phyloP scores from a whole-genome alignment of 2,888 invertebrate genomes.

The Periphyllus acericola region DNA sequence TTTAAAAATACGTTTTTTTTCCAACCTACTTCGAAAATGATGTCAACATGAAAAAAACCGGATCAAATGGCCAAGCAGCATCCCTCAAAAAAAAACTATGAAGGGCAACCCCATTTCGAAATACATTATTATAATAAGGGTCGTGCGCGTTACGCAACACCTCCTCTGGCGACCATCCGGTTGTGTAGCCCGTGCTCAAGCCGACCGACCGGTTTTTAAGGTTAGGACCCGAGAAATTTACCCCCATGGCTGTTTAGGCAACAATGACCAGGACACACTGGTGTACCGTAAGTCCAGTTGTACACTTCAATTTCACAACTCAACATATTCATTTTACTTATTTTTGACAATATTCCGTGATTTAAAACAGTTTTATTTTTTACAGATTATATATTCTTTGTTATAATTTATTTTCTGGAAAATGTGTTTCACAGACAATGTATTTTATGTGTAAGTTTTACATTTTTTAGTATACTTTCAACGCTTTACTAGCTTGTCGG shows the following conservation, averaged over 20 bases:
- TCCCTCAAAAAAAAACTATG: conserved; percentile 1
- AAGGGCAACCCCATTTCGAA: conserved; percentile 49
- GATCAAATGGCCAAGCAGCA: not conserved
- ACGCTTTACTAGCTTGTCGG: conserved; percentile 1
- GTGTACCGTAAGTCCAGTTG: conserved; percentile 51
- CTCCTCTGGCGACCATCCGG: conserved; percentile 45
- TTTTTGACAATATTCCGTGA: not conserved
- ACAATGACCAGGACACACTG: conserved; percentile 36
- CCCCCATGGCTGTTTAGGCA: conserved; percentile 27
- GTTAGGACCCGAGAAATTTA: conserved; percentile 20
- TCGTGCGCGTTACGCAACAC: conserved; percentile 57
- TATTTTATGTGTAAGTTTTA: conserved; percentile 21
- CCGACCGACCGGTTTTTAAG: conserved; percentile 50
- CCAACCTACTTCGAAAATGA: not conserved
- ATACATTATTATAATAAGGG: conserved; percentile 52
- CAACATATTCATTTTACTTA: not conserved
- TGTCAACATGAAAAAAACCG: not conserved
- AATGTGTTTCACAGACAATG: not conserved
- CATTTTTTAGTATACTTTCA: not conserved
- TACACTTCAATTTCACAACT: conserved; percentile 42
- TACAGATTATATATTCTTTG: not conserved
- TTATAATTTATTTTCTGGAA: not conserved
- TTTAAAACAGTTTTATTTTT: not conserved
- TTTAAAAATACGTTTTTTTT: not conserved
- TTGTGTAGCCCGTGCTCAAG: conserved; percentile 56